These are phyloP conservation scores for Cotesia vestalis DNA, from an alignment of 1,140 invertebrate genomes.

Conservation along the genomic window DNA sequence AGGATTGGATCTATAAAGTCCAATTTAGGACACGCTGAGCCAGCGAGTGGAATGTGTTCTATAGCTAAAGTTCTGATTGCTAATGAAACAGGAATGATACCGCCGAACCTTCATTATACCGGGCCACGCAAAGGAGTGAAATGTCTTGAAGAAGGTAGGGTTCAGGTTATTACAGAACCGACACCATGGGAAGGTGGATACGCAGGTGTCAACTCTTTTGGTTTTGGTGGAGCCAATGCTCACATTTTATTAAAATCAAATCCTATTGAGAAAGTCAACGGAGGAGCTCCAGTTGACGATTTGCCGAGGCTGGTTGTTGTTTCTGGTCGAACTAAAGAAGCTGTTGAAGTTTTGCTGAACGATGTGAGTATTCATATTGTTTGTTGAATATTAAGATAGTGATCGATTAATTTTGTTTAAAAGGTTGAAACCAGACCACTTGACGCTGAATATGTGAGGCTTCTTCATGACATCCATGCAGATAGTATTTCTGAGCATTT, in stretches of 20 bases:
- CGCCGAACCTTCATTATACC: conserved; percentile 78
- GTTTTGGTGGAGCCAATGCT: conserved; percentile 73
- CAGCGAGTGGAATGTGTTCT: conserved; percentile 86
- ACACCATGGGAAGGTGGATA: conserved; percentile 71
- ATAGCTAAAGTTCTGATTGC: conserved; percentile 80
- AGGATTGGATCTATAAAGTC: too few species aligned
- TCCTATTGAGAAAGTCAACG: conserved; percentile 66
- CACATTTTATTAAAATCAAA: conserved; percentile 74
- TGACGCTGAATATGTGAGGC: conserved; percentile 68
- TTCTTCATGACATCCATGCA: conserved; percentile 66
- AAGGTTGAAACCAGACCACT: conserved; percentile 64
- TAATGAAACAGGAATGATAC: conserved; percentile 76
- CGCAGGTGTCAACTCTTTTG: conserved; percentile 71
- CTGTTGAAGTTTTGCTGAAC: conserved; percentile 74
- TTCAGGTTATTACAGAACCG: conserved; percentile 72
- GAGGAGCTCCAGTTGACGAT: conserved; percentile 63
- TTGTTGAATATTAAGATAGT: too few species aligned
- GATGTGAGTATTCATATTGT: conserved; percentile 58
- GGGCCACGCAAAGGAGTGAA: conserved; percentile 74
- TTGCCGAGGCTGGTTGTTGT: conserved; percentile 72
- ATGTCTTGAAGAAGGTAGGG: conserved; percentile 71
- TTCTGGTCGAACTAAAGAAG: conserved; percentile 77
- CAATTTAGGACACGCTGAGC: conserved; percentile 93
- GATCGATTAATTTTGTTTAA: conserved; percentile 6
- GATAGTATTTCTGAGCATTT: conserved; percentile 70